phyloP scores from a whole-genome alignment of 2,113 vertebrate species.

The Melanerpes formicivorus region DNA sequence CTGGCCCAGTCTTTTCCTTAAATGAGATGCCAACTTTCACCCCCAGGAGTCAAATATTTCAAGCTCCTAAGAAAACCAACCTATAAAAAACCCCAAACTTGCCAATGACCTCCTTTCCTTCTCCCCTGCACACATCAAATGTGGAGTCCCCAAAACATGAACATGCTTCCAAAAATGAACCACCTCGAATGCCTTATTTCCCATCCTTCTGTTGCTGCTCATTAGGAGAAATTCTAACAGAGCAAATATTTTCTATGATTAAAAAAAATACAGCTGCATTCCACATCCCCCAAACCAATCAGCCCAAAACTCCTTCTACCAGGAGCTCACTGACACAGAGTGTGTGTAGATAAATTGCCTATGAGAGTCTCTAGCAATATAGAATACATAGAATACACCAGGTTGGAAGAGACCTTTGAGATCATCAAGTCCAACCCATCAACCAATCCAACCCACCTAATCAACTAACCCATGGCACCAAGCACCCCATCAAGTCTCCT shows the following conservation, averaged over 20 bases:
- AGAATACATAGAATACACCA: too few species aligned
- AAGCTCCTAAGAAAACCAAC: neutral
- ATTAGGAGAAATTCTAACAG: neutral
- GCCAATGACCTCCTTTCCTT: neutral
- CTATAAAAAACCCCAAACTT: neutral
- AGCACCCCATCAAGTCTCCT: too few species aligned
- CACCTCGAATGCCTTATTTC: fast-evolving
- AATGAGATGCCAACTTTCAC: neutral
- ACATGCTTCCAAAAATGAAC: neutral
- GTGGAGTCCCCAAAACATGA: neutral
- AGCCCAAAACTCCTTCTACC: neutral
- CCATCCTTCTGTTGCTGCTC: neutral
- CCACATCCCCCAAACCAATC: neutral
- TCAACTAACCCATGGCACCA: too few species aligned
- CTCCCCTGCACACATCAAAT: neutral
- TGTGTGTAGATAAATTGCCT: neutral
- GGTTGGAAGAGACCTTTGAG: too few species aligned
- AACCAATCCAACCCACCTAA: too few species aligned
- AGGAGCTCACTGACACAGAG: neutral
- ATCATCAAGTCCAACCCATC: too few species aligned
- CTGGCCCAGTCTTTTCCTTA: neutral
- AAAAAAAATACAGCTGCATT: neutral
- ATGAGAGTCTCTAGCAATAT: neutral
- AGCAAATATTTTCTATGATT: neutral
- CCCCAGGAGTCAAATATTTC: neutral